Percentiles rank a stretch among this genome's conserved stretches.
Evolutionary conservation across 2,113 vertebrate genomes (phyloP).

Genomic region (Hydrolagus affinis): DNA sequence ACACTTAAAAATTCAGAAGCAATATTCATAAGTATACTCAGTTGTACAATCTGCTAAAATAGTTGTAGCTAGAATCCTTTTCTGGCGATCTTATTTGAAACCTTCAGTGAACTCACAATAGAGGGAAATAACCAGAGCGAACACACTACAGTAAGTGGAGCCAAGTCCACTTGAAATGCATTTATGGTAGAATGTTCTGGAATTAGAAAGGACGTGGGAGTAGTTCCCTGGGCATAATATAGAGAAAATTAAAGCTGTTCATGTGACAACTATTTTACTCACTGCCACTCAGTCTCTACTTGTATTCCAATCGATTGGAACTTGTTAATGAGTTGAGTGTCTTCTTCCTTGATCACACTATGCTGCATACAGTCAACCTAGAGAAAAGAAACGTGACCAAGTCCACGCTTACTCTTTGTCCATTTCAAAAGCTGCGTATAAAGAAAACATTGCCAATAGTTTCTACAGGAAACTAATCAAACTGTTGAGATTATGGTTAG

Average conservation of each 20-base stretch:
- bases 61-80: no score
- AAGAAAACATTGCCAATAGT: no score
- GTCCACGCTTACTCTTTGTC: neutral
- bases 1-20: no score
- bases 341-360: slow-evolving; percentile 78
- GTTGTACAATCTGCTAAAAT: no score
- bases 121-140: no score
- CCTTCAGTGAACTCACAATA: no score
- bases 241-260: slow-evolving; percentile 6
- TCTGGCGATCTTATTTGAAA: no score
- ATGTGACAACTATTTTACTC: slow-evolving; percentile 46
- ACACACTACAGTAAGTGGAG: no score
- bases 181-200: neutral
- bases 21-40: no score
- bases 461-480: no score
- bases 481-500: no score
- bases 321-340: slow-evolving; percentile 76
- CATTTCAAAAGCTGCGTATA: neutral
- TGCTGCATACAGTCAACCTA: slow-evolving; percentile 97
- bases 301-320: slow-evolving; percentile 98
- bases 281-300: slow-evolving; percentile 99
- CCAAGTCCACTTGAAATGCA: neutral
- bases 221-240: no score
- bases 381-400: slow-evolving; percentile 45
- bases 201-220: neutral